phyloP scores from a whole-genome alignment of 2,888 invertebrate genomes.

The Andrena praecox region DNA sequence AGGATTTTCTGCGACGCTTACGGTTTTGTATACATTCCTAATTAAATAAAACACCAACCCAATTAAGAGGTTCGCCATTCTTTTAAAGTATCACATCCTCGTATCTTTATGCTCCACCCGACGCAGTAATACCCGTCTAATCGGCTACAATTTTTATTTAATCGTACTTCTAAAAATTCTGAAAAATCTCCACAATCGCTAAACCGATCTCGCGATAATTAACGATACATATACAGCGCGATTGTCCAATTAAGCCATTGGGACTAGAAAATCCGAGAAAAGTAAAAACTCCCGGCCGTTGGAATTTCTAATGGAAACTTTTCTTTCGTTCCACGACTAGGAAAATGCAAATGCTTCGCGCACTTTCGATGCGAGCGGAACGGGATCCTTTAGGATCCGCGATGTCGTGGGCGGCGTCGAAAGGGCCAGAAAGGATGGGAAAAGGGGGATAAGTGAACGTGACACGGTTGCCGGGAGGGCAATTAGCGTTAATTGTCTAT shows the following conservation, averaged over 20 bases:
- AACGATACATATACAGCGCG: not conserved
- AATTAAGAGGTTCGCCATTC: not conserved
- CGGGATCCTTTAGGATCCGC: not conserved
- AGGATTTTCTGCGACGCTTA: conserved; percentile 36
- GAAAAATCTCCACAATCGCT: too few species aligned
- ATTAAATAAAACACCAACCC: conserved; percentile 45
- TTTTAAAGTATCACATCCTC: not conserved
- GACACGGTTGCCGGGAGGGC: conserved; percentile 26
- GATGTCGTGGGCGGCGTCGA: not conserved
- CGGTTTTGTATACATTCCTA: conserved; percentile 36
- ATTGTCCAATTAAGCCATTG: not conserved
- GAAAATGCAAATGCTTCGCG: conserved; percentile 12
- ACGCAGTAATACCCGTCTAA: not conserved
- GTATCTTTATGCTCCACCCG: not conserved
- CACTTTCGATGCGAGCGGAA: not conserved
- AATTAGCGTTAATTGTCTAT: conserved; percentile 69
- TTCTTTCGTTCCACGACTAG: conserved; percentile 18
- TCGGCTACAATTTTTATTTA: conserved; percentile 15
- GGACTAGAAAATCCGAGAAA: conserved; percentile 10
- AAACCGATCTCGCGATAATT: conserved; percentile 10
- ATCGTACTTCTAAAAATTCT: not conserved
- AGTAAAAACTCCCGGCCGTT: conserved; percentile 9
- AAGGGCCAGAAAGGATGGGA: not conserved
- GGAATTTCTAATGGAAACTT: conserved; percentile 47
- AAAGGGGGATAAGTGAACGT: conserved; percentile 17